Percentiles rank a stretch among this genome's conserved stretches.
These are phyloP conservation scores for Dryoscopus gambensis DNA, from an alignment of 2,113 vertebrate genomes.

Conservation along the genomic window DNA sequence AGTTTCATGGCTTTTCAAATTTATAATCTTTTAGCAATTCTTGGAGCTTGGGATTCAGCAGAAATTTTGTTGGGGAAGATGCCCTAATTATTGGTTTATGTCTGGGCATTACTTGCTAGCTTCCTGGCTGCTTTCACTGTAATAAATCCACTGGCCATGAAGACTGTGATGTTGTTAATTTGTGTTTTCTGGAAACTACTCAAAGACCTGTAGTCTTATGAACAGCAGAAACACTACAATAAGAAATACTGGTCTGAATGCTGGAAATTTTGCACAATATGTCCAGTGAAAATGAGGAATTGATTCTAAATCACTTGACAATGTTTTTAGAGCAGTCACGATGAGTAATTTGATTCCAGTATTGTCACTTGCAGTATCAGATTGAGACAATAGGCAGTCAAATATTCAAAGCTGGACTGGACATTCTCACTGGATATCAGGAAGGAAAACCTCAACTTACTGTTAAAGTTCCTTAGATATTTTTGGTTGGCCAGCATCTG, in stretches of 20 bases:
- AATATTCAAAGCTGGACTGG: background rate
- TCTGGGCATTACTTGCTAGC: background rate
- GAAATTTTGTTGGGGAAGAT: background rate
- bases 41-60: background rate
- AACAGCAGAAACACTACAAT: background rate
- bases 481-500: background rate
- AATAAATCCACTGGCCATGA: background rate
- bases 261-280: background rate
- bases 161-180: background rate
- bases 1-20: background rate
- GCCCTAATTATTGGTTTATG: accelerated
- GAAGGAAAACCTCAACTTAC: background rate
- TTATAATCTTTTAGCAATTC: background rate
- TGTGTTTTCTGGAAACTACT: background rate
- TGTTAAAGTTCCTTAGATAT: background rate
- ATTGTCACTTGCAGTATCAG: background rate
- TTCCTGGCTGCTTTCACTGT: background rate
- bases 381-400: background rate
- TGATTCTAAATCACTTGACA: background rate
- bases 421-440: background rate
- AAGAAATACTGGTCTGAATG: background rate
- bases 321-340: background rate
- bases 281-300: background rate
- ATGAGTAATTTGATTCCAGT: background rate
- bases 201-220: background rate